These are phyloP conservation scores for Rhea pennata DNA, from an alignment of 2,113 vertebrate genomes.

Conservation along the genomic window DNA sequence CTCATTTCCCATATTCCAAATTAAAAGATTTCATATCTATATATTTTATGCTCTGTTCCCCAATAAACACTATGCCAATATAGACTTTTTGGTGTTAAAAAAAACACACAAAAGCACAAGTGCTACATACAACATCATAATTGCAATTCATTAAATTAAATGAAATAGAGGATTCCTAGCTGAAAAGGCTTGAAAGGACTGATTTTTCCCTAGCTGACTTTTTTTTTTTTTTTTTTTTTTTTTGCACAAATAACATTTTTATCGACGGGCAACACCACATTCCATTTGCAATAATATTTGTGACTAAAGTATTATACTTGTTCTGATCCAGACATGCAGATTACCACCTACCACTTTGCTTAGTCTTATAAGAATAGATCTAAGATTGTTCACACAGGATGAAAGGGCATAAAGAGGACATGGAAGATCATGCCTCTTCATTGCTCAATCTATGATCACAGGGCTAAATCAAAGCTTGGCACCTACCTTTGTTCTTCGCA, in stretches of 20 bases:
- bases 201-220: background rate
- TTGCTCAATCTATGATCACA: background rate
- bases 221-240: background rate
- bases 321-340: background rate
- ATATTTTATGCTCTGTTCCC: background rate
- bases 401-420: background rate
- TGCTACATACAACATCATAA: background rate
- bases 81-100: background rate
- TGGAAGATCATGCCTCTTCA: rapidly evolving
- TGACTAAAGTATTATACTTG: background rate
- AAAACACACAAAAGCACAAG: too few species aligned
- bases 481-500: background rate
- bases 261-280: background rate
- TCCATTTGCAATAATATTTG: background rate
- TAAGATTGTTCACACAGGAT: background rate
- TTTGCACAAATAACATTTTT: background rate
- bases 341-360: background rate
- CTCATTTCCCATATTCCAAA: background rate
- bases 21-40: background rate
- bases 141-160: background rate
- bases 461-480: background rate
- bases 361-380: background rate
- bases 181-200: background rate
- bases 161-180: background rate
- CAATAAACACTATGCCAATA: background rate